Conservation (phyloP, 2,888 invertebrate species). For the Yponomeuta sedellus region DNA sequence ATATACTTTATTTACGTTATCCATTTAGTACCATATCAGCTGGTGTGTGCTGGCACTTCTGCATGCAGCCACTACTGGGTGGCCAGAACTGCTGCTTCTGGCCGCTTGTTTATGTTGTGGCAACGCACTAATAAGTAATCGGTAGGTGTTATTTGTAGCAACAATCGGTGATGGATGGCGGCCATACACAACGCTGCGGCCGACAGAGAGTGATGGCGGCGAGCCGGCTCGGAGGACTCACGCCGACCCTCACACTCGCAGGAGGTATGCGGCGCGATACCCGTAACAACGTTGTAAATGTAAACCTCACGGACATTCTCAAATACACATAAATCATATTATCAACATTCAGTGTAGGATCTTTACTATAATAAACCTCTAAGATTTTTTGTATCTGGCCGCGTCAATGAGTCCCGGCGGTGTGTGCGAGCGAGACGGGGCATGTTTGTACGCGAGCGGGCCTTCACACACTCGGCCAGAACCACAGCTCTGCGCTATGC, state of each 20-base stretch:
- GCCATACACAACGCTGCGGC: not conserved
- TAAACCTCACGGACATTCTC: slow-evolving; percentile 1
- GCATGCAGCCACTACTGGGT: not conserved
- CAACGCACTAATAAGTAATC: not conserved
- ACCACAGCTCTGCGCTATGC: not conserved
- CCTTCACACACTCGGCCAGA: not conserved
- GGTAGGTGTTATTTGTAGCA: slow-evolving; percentile 3
- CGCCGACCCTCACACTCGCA: not conserved
- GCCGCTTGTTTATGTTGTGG: not conserved
- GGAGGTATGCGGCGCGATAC: not conserved
- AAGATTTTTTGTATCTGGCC: not conserved
- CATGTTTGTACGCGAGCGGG: not conserved
- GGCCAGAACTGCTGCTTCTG: not conserved
- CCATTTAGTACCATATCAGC: not conserved
- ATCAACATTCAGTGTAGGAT: not conserved
- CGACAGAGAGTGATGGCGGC: slow-evolving; percentile 12
- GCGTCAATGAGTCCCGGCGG: not conserved
- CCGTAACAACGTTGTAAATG: not conserved
- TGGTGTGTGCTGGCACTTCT: not conserved
- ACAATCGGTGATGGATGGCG: slow-evolving; percentile 2
- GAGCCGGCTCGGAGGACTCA: not conserved
- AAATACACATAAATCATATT: slow-evolving; percentile 4
- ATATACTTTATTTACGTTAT: no score
- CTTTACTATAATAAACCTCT: slow-evolving; percentile 6
- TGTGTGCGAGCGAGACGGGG: not conserved